A percentile compares a stretch with the other conserved stretches of the same genome.
These are phyloP conservation scores for Nestor notabilis DNA, from an alignment of 2,113 vertebrate genomes.

Conservation along the genomic window DNA sequence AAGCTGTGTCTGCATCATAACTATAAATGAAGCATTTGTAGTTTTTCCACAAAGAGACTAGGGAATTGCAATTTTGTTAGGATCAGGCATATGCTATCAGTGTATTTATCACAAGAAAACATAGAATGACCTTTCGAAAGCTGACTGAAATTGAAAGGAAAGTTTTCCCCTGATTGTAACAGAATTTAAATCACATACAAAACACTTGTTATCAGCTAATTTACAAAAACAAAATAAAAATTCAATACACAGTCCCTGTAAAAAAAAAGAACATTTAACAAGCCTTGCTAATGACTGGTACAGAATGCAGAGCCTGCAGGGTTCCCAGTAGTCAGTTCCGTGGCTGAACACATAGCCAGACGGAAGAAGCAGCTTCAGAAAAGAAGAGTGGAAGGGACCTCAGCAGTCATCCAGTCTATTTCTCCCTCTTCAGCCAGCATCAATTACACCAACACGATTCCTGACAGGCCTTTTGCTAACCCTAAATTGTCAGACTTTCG, in stretches of 20 bases:
- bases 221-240: not conserved
- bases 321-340: not conserved
- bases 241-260: not conserved
- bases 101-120: not conserved
- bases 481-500: not conserved
- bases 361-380: not conserved
- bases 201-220: not conserved
- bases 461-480: not conserved
- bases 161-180: not conserved
- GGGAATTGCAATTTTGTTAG: not conserved
- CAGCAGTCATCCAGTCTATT: not conserved
- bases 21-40: not conserved
- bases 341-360: not conserved
- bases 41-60: not conserved
- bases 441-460: not conserved
- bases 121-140: not conserved
- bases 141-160: not conserved
- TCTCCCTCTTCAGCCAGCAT: not conserved
- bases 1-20: not conserved
- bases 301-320: not conserved
- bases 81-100: accelerated
- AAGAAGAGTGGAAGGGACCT: not conserved
- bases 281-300: not conserved
- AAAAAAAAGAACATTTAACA: not conserved
- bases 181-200: not conserved